Evolutionary conservation across 2,113 vertebrate species (phyloP), one percentile per base, ranked within the genome.

Genomic region (Pithys albifrons): DNA sequence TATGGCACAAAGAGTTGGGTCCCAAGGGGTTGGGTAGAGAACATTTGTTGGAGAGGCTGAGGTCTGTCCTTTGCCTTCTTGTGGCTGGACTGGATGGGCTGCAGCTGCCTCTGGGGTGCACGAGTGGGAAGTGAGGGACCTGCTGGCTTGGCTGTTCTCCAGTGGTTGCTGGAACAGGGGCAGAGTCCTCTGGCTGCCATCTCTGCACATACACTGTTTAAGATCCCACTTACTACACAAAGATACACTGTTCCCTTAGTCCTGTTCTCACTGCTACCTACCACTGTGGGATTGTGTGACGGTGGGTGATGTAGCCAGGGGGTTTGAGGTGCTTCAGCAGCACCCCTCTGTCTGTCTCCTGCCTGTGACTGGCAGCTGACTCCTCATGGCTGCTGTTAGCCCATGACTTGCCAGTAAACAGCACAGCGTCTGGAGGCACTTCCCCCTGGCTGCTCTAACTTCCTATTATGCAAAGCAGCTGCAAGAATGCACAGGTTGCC

Each of bases 271-370:
- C 28, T 45, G 1, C 0, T 54, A 35, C 13, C n/a, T 75, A 18
- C 22, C 43, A 18, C 31, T 1, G 4, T 3, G 61, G 45, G 16
- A 27, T 7, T 59, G 17, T n/a, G 79, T 51, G 35, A 19, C 20
- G 41, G 64, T 2, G 2, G 54, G 4, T 59, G 64, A 33, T 17
- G 43, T 14, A 57, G 18, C 9, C 0, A 0, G 29, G 3, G 57
- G 4, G 2, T 10, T 46, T 69, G 65, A 43, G n/a, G 27, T 58
- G 43, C 72, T 76, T 69, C 24, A 43, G 67, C 85, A 55, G 45
- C 43, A 28, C 17, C 16, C 2, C 20, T 73, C 24, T 33, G 27
- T 39, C 28, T 55, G 27, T 39, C 28, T 55, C 10, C 49, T 77
- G 35, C 35, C 46, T 64, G 45, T 37, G 65, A 43, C 59, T 70